Evolutionary conservation across 2,888 invertebrate genomes (phyloP).

Genomic region (Frankliniella intonsa): DNA sequence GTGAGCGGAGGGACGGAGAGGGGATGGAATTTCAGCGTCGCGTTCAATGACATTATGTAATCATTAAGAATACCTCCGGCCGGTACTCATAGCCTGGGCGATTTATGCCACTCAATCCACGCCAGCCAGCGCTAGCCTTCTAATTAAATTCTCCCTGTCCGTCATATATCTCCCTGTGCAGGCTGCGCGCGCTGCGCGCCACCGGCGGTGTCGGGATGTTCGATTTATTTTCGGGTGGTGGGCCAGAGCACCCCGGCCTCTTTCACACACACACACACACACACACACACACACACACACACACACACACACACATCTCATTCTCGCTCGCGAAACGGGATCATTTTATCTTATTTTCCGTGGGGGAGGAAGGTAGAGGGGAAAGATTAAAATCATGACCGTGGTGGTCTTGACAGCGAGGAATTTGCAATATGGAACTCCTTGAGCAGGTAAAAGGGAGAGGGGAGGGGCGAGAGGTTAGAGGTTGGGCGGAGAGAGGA

Average conservation of each 20-base stretch:
- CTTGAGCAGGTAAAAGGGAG: not conserved
- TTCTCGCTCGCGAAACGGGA: not conserved
- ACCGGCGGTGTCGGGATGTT: not conserved
- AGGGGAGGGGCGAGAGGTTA: not conserved
- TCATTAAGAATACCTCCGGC: too few relatives aligned
- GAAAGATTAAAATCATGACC: not conserved
- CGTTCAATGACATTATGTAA: too few relatives aligned
- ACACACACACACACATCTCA: not conserved
- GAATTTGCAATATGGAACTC: constrained; percentile 21
- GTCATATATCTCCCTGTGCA: not conserved
- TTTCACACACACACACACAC: not conserved
- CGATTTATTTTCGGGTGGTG: not conserved
- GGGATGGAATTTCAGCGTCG: too few relatives aligned
- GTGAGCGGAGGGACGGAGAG: too few relatives aligned
- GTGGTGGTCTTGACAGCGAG: not conserved
- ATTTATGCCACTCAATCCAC: too few relatives aligned
- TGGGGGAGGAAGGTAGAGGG: not conserved
- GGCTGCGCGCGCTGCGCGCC: too few relatives aligned
- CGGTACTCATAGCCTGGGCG: too few relatives aligned
- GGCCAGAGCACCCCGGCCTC: not conserved
- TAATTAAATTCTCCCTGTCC: not conserved
- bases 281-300: not conserved
- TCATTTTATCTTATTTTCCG: not conserved
- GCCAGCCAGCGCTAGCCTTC: not conserved
- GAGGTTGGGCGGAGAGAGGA: not conserved